A percentile compares a stretch with the other conserved stretches of the same genome.
Conservation (phyloP, 2,888 invertebrate species). For the Drosophila picticornis region DNA sequence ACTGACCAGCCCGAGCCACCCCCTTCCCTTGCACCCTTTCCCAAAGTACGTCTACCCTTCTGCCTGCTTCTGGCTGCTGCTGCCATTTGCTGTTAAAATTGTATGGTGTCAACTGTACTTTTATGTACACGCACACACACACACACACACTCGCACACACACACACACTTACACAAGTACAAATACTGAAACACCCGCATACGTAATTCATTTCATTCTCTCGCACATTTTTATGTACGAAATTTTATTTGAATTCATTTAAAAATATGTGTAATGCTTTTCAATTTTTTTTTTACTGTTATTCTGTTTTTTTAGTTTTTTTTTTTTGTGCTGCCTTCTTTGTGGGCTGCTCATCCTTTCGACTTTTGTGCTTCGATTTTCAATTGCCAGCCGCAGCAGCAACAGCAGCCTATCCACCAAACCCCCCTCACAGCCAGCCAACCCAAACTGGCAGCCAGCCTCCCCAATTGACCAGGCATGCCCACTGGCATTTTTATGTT, state of each 20-base stretch:
- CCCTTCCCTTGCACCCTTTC: not conserved
- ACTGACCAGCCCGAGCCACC: conserved; percentile 51
- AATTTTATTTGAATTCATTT: conserved; percentile 80
- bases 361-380: conserved; percentile 73
- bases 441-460: not conserved
- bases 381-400: conserved; percentile 54
- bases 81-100: conserved; percentile 73
- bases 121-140: conserved; percentile 54
- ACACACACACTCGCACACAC: conserved; percentile 19
- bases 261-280: conserved; percentile 75
- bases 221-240: conserved; percentile 74
- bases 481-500: conserved; percentile 36
- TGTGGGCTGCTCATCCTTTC: conserved; percentile 60
- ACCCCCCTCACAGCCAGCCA: not conserved
- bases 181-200: conserved; percentile 34
- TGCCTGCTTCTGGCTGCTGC: conserved; percentile 39
- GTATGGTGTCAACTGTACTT: conserved; percentile 82
- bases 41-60: conserved; percentile 20
- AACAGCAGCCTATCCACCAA: conserved; percentile 33
- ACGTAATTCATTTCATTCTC: conserved; percentile 53
- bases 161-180: conserved; percentile 10
- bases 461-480: conserved; percentile 37
- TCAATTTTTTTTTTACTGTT: conserved; percentile 6
- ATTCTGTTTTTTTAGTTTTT: conserved; percentile 13
- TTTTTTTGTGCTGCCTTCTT: conserved; percentile 10